Base-by-base conservation (phyloP, 2,797 vertebrate species). In the Gymnothorax reevesii region DNA sequence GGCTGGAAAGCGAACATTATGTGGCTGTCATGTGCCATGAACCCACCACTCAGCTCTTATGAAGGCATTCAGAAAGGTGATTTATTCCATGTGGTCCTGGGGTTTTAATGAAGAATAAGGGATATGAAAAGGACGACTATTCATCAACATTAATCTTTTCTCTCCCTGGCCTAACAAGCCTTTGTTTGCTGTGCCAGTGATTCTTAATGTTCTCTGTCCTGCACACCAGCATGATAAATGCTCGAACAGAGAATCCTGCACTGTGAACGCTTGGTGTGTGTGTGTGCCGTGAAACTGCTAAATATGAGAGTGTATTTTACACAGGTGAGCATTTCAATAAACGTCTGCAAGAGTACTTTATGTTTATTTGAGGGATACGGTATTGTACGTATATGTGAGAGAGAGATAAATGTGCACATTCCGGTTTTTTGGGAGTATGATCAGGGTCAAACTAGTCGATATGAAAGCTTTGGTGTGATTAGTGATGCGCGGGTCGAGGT, bases 11-110 rank as follows among this genome's bases (percentile, higher is more conserved):
- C 79, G 83, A 84, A 79, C 86, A 82, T 86, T 87, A 88, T 86
- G 79, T 25, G 60, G 25, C 84, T 83, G 86, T 77, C 5, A 85
- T 62, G 12, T 57, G 59, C 52, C n/a, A 6, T 59, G 66, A 4
- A 6, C 25, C 49, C n/a, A 42, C 49, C 59, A 52, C 7, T 42
- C 33, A 57, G 10, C 9, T 13, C 59, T 25, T 49, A 15, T n/a
- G 60, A 83, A 13, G 73, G 52, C 15, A 33, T 59, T 59, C 83
- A 52, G 71, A 87, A 77, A 57, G 82, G 86, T 90, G 89, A 92
- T 92, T 90, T 88, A 90, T 90, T 88, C 85, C 64, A 85, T 86
- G 89, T 91, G 88, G 89, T 91, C 88, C 69, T 90, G 85, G 62
- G 8, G 80, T 88, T 83, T 89, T 89, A 89, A 89, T 90, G 87